Conservation (phyloP, 2,888 invertebrate species). For the Trissolcus brochymenae region DNA sequence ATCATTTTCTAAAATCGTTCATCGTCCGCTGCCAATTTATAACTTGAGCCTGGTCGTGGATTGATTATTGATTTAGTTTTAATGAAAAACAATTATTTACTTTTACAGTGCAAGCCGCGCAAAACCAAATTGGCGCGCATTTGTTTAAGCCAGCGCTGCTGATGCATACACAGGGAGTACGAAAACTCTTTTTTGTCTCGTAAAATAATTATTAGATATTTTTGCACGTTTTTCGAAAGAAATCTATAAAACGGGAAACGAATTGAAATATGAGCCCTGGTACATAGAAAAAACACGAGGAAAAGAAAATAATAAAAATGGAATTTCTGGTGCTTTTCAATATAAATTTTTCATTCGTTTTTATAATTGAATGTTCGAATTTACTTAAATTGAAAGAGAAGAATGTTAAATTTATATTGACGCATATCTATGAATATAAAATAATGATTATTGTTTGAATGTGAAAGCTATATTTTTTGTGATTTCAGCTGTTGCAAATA, state of each 20-base stretch:
- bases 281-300: constrained; percentile 1
- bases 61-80: constrained; percentile 35
- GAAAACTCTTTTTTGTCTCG: constrained; percentile 6
- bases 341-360: constrained; percentile 52
- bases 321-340: constrained; percentile 39
- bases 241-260: constrained; percentile 30
- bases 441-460: constrained; percentile 54
- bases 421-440: constrained; percentile 55
- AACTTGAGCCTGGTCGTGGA: constrained; percentile 6
- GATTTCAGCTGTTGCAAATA: constrained; percentile 48
- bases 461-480: constrained; percentile 46
- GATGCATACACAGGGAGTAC: not conserved
- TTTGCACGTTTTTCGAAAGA: constrained; percentile 11
- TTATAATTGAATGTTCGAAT: constrained; percentile 53
- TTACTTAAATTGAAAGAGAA: constrained; percentile 56
- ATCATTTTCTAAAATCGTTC: constrained; percentile 44
- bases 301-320: constrained; percentile 38
- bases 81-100: constrained; percentile 49
- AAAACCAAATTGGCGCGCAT: constrained; percentile 7
- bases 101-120: constrained; percentile 15
- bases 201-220: constrained; percentile 30
- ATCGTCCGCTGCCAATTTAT: constrained; percentile 20
- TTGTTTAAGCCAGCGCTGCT: constrained; percentile 12
- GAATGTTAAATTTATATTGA: constrained; percentile 55
- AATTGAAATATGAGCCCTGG: constrained; percentile 31